Base-by-base conservation (phyloP, 2,113 vertebrate genomes). In the Mastomys coucha region DNA sequence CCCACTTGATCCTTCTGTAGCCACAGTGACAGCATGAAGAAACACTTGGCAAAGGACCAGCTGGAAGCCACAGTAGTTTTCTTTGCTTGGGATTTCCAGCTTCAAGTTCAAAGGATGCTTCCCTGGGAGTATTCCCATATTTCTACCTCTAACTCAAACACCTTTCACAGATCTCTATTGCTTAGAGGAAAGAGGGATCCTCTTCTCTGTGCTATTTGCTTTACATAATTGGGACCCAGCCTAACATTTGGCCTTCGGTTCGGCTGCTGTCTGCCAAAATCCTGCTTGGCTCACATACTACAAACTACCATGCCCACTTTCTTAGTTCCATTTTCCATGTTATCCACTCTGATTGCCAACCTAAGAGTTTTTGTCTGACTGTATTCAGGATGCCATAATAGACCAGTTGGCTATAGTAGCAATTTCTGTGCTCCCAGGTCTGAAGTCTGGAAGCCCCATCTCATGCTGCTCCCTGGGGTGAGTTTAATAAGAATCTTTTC, bases 261-360 rank as follows among this genome's bases (percentile, higher is more conserved):
- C 5, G 31, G 6, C 51, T 24, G 31, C 11, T 63, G 10, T 33
- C n/a, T 33, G 76, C 51, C 24, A 14, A 39, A 24, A n/a, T 10
- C n/a, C 49, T 80, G 7, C 1, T 26, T 77, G 9, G 9, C 8
- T 20, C 39, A 36, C 1, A 0, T 5, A 24, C 9, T 75, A 22
- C 14, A 13, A 0, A 33, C 22, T 65, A 63, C 19, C 26, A 6
- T 1, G 0, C 36, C 45, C 70, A 4, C 42, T 63, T 19, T 19
- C 39, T 73, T 78, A 63, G 36, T 36, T 56, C 45, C 20, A 8
- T 58, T 58, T 51, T 28, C 39, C 42, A 1, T 2, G 4, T 26
- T 65, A 53, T 53, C 36, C 16, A 26, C 60, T 45, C 86, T 58
- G 78, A 36, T 67, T 70, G 33, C 28, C 72, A 88, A 42, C 42